A percentile compares a stretch with the other conserved stretches of the same genome.
These are phyloP conservation scores for Drosophila formosana DNA, from an alignment of 2,888 invertebrate genomes.

Conservation along the genomic window DNA sequence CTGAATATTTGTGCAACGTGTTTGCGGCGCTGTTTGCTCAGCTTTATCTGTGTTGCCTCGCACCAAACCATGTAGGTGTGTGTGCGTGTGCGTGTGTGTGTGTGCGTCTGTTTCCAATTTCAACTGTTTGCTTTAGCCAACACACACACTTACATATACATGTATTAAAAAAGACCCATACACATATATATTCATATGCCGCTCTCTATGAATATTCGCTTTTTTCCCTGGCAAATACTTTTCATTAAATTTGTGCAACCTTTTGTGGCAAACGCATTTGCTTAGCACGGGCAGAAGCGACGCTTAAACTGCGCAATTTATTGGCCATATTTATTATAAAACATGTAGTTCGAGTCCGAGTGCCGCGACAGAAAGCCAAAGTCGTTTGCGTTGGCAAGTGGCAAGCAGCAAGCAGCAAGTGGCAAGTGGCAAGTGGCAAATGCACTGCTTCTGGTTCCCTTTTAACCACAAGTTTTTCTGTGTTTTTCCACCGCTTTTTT, in stretches of 20 bases:
- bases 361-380: constrained; percentile 36
- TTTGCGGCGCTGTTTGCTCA: constrained; percentile 73
- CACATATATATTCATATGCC: constrained; percentile 27
- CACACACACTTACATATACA: constrained; percentile 12
- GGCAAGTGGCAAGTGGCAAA: constrained; percentile 31
- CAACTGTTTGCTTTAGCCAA: constrained; percentile 59
- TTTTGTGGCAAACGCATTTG: constrained; percentile 40
- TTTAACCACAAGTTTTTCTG: constrained; percentile 56
- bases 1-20: constrained; percentile 78
- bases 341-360: constrained; percentile 56
- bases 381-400: constrained; percentile 37
- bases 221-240: constrained; percentile 21
- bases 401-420: constrained; percentile 43
- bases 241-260: constrained; percentile 39
- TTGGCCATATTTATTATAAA: constrained; percentile 79
- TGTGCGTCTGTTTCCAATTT: constrained; percentile 59
- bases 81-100: constrained; percentile 13
- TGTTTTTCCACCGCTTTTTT: constrained; percentile 19
- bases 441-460: constrained; percentile 29
- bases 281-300: constrained; percentile 33
- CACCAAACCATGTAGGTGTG: not conserved
- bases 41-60: constrained; percentile 54
- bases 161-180: not conserved
- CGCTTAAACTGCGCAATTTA: constrained; percentile 67
- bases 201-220: constrained; percentile 32